Conservation (phyloP, 2,888 invertebrate genomes). For the Timandra comae region DNA sequence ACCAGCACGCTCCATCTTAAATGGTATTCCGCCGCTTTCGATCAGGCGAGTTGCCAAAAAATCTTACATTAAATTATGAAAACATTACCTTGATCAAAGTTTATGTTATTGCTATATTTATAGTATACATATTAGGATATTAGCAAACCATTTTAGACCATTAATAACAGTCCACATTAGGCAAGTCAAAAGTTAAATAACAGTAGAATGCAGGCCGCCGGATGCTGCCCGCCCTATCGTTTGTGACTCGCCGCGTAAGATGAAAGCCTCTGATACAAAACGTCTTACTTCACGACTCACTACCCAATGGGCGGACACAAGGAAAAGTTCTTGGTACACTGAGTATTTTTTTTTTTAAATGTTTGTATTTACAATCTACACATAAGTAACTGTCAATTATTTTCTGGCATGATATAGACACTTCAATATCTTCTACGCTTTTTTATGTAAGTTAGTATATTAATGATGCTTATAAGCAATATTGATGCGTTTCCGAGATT, state of each 20-base stretch:
- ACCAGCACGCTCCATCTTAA: too few relatives aligned
- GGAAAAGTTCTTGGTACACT: constrained; percentile 23
- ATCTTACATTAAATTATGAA: constrained; percentile 5
- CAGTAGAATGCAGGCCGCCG: constrained; percentile 20
- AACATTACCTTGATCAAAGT: constrained; percentile 18
- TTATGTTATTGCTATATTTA: too few relatives aligned
- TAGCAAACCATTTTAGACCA: constrained; percentile 10
- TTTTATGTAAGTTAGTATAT: constrained; percentile 9
- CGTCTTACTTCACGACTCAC: constrained; percentile 61
- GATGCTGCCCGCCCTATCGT: constrained; percentile 39
- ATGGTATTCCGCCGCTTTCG: too few relatives aligned
- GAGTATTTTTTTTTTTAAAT: too few relatives aligned
- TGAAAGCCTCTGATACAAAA: constrained; percentile 64
- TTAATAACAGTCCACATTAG: constrained; percentile 23
- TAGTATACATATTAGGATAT: too few relatives aligned
- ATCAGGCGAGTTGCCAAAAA: too few relatives aligned
- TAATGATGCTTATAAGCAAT: too few relatives aligned
- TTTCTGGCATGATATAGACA: too few relatives aligned
- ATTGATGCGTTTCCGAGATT: too few relatives aligned
- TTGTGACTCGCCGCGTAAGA: constrained; percentile 65
- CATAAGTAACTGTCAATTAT: too few relatives aligned
- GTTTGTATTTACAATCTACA: too few relatives aligned
- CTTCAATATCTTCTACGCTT: too few relatives aligned
- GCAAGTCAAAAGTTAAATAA: constrained; percentile 36
- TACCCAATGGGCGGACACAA: constrained; percentile 39